These are phyloP conservation scores for Wiebesia pumilae DNA, from an alignment of 1,140 invertebrate genomes.

Conservation along the genomic window DNA sequence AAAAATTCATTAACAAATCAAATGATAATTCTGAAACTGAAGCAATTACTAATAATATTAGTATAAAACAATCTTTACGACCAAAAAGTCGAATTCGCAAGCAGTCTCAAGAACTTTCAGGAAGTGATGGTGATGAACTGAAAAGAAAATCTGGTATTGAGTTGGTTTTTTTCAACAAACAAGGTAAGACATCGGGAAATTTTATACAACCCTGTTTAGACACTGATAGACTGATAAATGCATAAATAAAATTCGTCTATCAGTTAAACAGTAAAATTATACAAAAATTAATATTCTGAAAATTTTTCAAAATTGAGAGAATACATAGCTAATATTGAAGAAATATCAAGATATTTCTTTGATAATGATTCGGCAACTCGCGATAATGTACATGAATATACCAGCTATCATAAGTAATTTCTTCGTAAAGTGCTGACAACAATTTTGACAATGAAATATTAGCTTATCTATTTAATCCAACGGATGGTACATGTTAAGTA, in stretches of 20 bases:
- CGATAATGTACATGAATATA: no score
- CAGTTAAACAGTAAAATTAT: background rate
- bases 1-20: conserved; percentile 13
- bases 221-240: background rate
- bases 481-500: no score
- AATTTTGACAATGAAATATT: no score
- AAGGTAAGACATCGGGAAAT: background rate
- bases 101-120: conserved; percentile 16
- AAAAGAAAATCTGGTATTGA: background rate
- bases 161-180: background rate
- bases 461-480: no score
- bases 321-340: no score
- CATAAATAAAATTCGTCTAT: background rate
- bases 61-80: background rate
- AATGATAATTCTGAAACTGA: conserved; percentile 13
- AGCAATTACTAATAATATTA: background rate
- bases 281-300: background rate
- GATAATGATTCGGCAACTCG: no score
- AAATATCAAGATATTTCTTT: no score
- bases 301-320: no score
- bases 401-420: no score
- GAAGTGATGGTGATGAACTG: background rate
- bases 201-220: background rate
- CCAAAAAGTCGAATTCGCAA: conserved; percentile 30
- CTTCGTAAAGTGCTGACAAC: no score